Evolutionary conservation across 1,140 invertebrate species (phyloP).

Genomic region (Macrosteles quadrilineatus): DNA sequence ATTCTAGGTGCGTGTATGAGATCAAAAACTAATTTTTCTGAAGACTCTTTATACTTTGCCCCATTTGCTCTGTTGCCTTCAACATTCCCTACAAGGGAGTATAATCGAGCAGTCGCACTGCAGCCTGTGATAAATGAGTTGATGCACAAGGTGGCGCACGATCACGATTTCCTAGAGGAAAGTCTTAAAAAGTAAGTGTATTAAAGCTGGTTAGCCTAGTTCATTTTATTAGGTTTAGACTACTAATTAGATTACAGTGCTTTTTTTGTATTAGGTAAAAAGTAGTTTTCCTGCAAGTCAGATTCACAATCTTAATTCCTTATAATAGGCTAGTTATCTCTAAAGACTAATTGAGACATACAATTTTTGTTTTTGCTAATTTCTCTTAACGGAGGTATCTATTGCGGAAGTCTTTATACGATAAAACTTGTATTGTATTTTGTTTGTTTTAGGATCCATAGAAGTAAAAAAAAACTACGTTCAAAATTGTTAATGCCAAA

Average conservation of each 20-base stretch:
- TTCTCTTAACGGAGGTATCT: too few relatives aligned
- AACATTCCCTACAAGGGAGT: slow-evolving; percentile 74
- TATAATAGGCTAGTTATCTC: too few relatives aligned
- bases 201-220: too few relatives aligned
- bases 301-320: too few relatives aligned
- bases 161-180: slow-evolving; percentile 75
- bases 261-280: slow-evolving; percentile 29
- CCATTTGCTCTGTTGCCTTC: slow-evolving; percentile 86
- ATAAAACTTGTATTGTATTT: too few relatives aligned
- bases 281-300: too few relatives aligned
- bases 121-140: slow-evolving; percentile 81
- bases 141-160: slow-evolving; percentile 86
- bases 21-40: slow-evolving; percentile 65
- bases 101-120: slow-evolving; percentile 71
- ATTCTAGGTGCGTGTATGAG: slow-evolving; percentile 69
- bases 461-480: too few relatives aligned
- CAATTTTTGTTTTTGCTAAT: too few relatives aligned
- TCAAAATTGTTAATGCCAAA: too few relatives aligned
- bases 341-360: too few relatives aligned
- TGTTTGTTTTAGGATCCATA: too few relatives aligned
- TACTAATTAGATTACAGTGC: slow-evolving; percentile 23
- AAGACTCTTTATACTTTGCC: slow-evolving; percentile 72
- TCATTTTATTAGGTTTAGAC: slow-evolving; percentile 34
- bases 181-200: slow-evolving; percentile 63
- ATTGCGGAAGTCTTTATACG: too few relatives aligned